These are phyloP conservation scores for Vanessa atalanta DNA, from an alignment of 1,140 invertebrate species.

Conservation along the genomic window DNA sequence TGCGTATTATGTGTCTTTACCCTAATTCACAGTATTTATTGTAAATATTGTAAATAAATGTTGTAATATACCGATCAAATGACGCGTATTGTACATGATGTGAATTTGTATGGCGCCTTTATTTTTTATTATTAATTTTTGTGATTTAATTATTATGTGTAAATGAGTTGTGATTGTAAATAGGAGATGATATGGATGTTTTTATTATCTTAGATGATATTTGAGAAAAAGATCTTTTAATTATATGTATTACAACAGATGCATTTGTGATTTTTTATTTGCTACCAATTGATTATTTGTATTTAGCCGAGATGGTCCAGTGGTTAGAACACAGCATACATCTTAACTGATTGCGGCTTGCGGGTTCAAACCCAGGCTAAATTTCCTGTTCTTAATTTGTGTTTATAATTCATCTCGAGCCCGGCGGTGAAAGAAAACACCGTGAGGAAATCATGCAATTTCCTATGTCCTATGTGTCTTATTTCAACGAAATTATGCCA, in stretches of 20 bases:
- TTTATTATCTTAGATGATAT: conserved; percentile 64
- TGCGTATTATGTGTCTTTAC: conserved; percentile 9
- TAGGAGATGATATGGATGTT: conserved; percentile 53
- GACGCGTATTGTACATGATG: conserved; percentile 33
- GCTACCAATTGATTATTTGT: neutral
- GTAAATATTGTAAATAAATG: conserved; percentile 42
- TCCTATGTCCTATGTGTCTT: too few species aligned
- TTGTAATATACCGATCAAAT: conserved; percentile 57
- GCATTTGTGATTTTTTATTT: conserved; percentile 44
- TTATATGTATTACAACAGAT: conserved; percentile 64
- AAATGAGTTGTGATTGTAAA: conserved; percentile 68
- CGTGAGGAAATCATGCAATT: too few species aligned
- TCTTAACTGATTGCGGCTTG: too few species aligned
- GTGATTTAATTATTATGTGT: conserved; percentile 56
- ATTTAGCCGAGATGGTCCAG: too few species aligned
- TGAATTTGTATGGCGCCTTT: conserved; percentile 53
- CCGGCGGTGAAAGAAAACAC: too few species aligned
- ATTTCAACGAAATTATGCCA: too few species aligned
- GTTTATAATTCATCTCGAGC: too few species aligned
- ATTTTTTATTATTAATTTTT: conserved; percentile 57
- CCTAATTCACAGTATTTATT: conserved; percentile 28
- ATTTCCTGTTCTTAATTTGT: too few species aligned
- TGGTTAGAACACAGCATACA: too few species aligned
- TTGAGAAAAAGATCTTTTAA: conserved; percentile 71
- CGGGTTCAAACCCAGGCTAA: too few species aligned